These are phyloP conservation scores for Hippopotamus amphibius DNA, from an alignment of 2,113 vertebrate genomes.

Conservation along the genomic window DNA sequence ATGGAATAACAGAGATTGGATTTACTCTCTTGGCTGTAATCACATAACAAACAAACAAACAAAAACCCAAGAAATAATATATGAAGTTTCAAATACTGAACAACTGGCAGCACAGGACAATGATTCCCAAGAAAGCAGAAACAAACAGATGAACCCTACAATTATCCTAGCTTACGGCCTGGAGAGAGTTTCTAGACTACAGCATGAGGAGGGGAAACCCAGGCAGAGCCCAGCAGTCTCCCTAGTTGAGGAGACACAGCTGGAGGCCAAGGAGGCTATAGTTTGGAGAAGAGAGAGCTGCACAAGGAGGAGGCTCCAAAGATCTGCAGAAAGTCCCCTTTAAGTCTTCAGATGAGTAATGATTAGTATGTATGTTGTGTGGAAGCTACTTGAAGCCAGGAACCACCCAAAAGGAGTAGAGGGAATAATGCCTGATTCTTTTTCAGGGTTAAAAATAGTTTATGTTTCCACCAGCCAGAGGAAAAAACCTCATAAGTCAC, in stretches of 20 bases:
- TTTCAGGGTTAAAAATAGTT: slow-evolving; percentile 8
- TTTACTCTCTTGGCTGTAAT: slow-evolving; percentile 25
- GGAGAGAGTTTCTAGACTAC: not conserved
- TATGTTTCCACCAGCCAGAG: not conserved
- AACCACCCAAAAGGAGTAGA: not conserved
- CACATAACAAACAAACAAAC: slow-evolving; percentile 21
- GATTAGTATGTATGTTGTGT: not conserved
- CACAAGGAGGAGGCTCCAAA: not conserved
- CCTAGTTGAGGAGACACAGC: not conserved
- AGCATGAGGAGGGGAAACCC: not conserved
- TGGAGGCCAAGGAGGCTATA: not conserved
- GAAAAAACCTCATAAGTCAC: not conserved
- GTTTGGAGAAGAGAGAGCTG: not conserved
- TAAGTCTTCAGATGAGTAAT: not conserved
- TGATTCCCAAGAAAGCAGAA: not conserved
- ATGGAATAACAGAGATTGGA: slow-evolving; percentile 43
- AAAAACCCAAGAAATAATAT: slow-evolving; percentile 14
- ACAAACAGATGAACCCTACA: not conserved
- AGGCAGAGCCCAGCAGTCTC: not conserved
- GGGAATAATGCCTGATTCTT: not conserved
- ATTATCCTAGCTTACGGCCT: not conserved
- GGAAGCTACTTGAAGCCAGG: not conserved
- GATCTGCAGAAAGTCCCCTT: not conserved
- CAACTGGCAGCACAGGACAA: not conserved
- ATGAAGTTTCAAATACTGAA: slow-evolving; percentile 26